These are phyloP conservation scores for Trisateles emortualis DNA, from an alignment of 2,888 invertebrate species.

Conservation along the genomic window DNA sequence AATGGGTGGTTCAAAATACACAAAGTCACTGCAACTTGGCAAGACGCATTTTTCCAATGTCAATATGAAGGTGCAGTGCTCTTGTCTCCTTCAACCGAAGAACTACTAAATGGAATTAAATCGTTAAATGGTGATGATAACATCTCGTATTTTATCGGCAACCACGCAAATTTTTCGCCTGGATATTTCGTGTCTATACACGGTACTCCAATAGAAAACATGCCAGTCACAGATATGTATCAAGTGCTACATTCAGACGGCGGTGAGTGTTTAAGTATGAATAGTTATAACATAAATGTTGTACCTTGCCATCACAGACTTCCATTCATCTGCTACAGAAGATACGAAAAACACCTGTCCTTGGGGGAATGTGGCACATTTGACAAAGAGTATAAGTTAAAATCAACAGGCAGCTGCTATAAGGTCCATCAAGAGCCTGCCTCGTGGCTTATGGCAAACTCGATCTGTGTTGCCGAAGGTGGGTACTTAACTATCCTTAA, in stretches of 20 bases:
- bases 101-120: background rate
- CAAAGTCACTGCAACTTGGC: background rate
- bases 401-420: slow-evolving; percentile 1
- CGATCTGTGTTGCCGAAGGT: background rate
- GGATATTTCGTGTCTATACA: slow-evolving; percentile 1
- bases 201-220: background rate
- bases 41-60: background rate
- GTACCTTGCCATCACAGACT: background rate
- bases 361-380: slow-evolving; percentile 1
- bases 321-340: background rate
- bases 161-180: background rate
- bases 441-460: background rate
- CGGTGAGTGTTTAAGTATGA: background rate
- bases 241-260: background rate
- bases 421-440: background rate
- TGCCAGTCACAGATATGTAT: background rate
- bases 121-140: background rate
- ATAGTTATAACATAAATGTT: background rate
- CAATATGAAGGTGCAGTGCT: background rate
- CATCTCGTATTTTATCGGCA: background rate
- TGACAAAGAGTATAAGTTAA: background rate
- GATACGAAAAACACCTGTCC: too few relatives aligned
- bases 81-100: background rate
- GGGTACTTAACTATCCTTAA: slow-evolving; percentile 1
- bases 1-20: background rate